Evolutionary conservation across 2,888 invertebrate species (phyloP).

Genomic region (Leucoptera coffeella): DNA sequence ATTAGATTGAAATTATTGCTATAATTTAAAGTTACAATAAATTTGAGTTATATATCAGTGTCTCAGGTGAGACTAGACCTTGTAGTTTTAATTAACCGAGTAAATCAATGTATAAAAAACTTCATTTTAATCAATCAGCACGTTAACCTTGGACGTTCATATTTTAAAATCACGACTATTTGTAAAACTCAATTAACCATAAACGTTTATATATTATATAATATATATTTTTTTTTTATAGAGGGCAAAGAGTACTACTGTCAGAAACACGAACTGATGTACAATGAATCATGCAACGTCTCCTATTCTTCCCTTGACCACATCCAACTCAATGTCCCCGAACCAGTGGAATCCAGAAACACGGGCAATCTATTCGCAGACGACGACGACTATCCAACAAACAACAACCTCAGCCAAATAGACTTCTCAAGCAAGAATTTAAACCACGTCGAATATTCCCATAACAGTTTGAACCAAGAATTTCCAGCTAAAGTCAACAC

Average conservation of each 20-base stretch:
- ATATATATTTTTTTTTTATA: conserved; percentile 8
- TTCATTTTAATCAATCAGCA: no score
- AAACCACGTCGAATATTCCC: conserved; percentile 37
- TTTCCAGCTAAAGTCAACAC: conserved; percentile 20
- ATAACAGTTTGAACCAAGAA: no score
- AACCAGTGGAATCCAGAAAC: conserved; percentile 30
- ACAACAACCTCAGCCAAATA: conserved; percentile 39
- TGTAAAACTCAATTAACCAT: neutral
- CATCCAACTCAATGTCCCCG: conserved; percentile 33
- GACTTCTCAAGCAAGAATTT: conserved; percentile 42
- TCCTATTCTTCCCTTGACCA: conserved; percentile 38
- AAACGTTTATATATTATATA: neutral
- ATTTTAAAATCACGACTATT: neutral
- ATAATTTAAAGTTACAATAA: no score
- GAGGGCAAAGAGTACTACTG: conserved; percentile 45
- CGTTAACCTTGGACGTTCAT: no score
- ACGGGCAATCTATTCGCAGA: conserved; percentile 26
- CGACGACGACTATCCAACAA: conserved; percentile 38
- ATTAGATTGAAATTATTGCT: no score
- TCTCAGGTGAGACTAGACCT: no score
- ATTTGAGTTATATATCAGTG: no score
- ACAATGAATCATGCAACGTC: conserved; percentile 34
- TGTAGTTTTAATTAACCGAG: no score
- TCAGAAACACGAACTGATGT: conserved; percentile 36
- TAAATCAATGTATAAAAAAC: no score